A percentile compares a stretch with the other conserved stretches of the same genome.
Conservation (phyloP, 2,113 vertebrate genomes). For the Danio rerio region DNA sequence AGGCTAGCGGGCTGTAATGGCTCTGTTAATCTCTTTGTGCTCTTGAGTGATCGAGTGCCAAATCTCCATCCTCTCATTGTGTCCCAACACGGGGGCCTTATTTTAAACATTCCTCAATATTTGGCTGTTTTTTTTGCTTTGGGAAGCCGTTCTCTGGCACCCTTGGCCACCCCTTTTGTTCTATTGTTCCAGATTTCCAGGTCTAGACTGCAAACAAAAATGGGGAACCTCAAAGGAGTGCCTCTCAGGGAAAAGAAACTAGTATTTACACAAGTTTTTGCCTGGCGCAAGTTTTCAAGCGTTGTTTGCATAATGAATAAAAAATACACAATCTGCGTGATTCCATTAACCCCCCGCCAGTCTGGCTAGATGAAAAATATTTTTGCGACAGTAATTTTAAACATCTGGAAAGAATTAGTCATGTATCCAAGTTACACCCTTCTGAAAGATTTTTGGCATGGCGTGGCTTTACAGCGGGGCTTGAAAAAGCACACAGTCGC, state of each 20-base stretch:
- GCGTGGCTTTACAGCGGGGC: constrained; percentile 57
- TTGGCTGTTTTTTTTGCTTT: constrained; percentile 6
- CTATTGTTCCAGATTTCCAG: constrained; percentile 48
- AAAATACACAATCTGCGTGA: constrained; percentile 1
- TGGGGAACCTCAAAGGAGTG: background rate
- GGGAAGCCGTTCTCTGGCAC: constrained; percentile 22
- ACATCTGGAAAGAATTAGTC: constrained; percentile 57
- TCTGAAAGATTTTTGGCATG: constrained; percentile 62
- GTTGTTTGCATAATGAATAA: constrained; percentile 9
- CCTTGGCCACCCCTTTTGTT: constrained; percentile 60
- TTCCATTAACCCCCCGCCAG: constrained; percentile 15
- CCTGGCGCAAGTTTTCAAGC: background rate
- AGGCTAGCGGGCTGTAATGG: constrained; percentile 68
- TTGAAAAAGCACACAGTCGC: constrained; percentile 37
- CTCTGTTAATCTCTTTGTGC: constrained; percentile 69
- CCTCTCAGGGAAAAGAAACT: background rate
- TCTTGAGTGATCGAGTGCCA: constrained; percentile 71
- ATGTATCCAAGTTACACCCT: constrained; percentile 55
- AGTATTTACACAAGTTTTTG: constrained; percentile 20
- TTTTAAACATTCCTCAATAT: constrained; percentile 17
- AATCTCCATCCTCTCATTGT: constrained; percentile 59
- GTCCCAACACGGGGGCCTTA: constrained; percentile 7
- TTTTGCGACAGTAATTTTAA: constrained; percentile 37
- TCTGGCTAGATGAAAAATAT: constrained; percentile 27
- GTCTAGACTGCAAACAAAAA: constrained; percentile 2